Conservation (phyloP, 2,797 vertebrate species). For the Danio tinwini region DNA sequence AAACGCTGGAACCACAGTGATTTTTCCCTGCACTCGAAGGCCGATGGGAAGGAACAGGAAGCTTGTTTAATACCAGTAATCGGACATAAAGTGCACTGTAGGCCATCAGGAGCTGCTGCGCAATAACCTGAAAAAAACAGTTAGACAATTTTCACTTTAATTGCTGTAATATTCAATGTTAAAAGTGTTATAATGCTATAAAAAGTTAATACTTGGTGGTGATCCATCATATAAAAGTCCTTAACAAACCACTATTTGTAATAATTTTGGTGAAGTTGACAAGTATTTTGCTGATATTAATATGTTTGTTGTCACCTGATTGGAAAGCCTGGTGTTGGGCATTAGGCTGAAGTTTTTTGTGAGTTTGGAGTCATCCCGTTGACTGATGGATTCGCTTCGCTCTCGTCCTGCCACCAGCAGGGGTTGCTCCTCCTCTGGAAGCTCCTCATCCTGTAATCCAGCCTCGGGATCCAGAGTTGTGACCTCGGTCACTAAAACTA, state of each 20-base stretch:
- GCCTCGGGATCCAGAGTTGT: slow-evolving; percentile 45
- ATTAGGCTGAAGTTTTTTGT: slow-evolving; percentile 73
- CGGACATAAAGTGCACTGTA: slow-evolving; percentile 80
- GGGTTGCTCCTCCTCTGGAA: slow-evolving; percentile 72
- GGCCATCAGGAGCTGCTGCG: slow-evolving; percentile 79
- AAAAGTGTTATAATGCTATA: too few species aligned
- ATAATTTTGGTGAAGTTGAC: background rate
- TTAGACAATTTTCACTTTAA: background rate
- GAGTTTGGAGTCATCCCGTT: slow-evolving; percentile 62
- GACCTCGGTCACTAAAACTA: slow-evolving; percentile 70
- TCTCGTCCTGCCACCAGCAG: slow-evolving; percentile 63
- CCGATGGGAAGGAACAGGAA: slow-evolving; percentile 62
- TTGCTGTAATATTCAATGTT: too few species aligned
- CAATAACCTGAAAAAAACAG: slow-evolving; percentile 73
- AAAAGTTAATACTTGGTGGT: background rate
- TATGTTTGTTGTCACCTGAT: slow-evolving; percentile 67
- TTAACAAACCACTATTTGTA: background rate
- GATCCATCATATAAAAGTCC: background rate
- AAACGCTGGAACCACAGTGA: slow-evolving; percentile 73
- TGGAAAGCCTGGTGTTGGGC: slow-evolving; percentile 67
- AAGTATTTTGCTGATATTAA: background rate
- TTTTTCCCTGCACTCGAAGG: slow-evolving; percentile 54
- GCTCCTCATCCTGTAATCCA: slow-evolving; percentile 50
- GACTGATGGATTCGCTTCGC: slow-evolving; percentile 52
- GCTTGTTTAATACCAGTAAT: slow-evolving; percentile 73